A percentile compares a stretch with the other conserved stretches of the same genome.
These are phyloP conservation scores for Trachymyrmex cornetzi DNA, from an alignment of 1,140 invertebrate genomes.

Conservation along the genomic window DNA sequence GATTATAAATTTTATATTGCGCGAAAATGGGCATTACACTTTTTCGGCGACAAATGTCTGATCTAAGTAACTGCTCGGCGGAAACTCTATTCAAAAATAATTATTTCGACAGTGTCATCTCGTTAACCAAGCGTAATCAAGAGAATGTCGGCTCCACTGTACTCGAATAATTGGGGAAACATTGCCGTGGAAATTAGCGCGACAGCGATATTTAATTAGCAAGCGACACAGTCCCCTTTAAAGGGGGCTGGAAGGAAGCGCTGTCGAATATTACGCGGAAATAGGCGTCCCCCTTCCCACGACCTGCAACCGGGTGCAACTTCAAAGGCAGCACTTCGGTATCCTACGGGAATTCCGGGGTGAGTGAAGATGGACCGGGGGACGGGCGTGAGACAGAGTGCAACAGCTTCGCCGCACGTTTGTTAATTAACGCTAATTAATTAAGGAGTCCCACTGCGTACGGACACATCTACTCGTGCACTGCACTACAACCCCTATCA, in stretches of 20 bases:
- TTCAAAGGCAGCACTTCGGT: slow-evolving; percentile 30
- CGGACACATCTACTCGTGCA: slow-evolving; percentile 65
- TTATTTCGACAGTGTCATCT: slow-evolving; percentile 8
- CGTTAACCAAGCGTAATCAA: slow-evolving; percentile 17
- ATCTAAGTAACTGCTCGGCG: neutral
- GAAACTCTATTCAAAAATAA: neutral
- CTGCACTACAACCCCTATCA: slow-evolving; percentile 43
- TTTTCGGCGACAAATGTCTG: too few relatives aligned
- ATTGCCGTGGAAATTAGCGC: slow-evolving; percentile 30
- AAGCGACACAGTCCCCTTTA: neutral
- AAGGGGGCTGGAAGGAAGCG: neutral
- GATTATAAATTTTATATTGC: neutral
- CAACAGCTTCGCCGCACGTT: slow-evolving; percentile 80
- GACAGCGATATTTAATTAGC: slow-evolving; percentile 52
- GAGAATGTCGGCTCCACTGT: neutral
- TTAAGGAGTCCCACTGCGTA: slow-evolving; percentile 81
- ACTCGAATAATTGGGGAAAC: slow-evolving; percentile 34
- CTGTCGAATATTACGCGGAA: slow-evolving; percentile 33
- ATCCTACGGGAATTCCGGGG: slow-evolving; percentile 56
- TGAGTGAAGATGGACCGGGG: slow-evolving; percentile 9
- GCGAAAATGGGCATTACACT: neutral
- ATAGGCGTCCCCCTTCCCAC: neutral
- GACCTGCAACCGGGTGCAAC: slow-evolving; percentile 45
- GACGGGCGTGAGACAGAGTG: slow-evolving; percentile 33
- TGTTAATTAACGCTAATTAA: slow-evolving; percentile 86